Base-by-base conservation (phyloP, 1,140 invertebrate species). In the Solen grandis region DNA sequence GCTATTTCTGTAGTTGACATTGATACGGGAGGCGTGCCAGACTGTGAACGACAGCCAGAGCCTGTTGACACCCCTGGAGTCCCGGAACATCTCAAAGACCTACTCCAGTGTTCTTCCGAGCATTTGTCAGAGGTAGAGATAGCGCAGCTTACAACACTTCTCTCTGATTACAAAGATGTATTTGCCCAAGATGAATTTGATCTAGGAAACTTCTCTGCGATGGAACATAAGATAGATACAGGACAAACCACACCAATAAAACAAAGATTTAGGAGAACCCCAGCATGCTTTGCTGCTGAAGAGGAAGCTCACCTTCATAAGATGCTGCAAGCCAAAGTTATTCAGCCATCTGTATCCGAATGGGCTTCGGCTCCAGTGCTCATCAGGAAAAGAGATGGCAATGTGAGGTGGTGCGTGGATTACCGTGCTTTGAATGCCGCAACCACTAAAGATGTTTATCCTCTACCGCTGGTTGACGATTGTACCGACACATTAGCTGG, bases 161-260 rank as follows among this genome's bases (percentile, higher is more conserved):
- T 75, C 27, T 29, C 33, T 5, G 72, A 63, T 8, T 77, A 50
- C 38, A 13, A 69, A 25, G 36, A 79, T 50, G 38, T 69, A 4
- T 79, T 79, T 41, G 76, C 76, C 2, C 41, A 62, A 22, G 50
- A 79, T 60, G 55, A 79, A 25, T 69, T 60, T 70, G 76, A 69
- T 50, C 46, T 79, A 14, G 66, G 38, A 27, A 10, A 62, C 29
- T 57, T 60, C 41, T 19, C 66, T 16, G 46, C 52, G 1, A 33
- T 70, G 16, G 66, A 79, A 5, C 54, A 79, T 35, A 27, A 35
- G 1, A 68, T 78, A 16, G 54, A 78, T 52, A 78, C 75, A 16
- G 27, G 33, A 35, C 4, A 57, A 27, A 35, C 75, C 1, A 78
- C 19, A 25, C 75, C 75, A 1, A 13, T 78, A 3, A 78, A 59